Evolutionary conservation across 2,797 vertebrate genomes (phyloP).

Genomic region (Sphenopsis melanotis): DNA sequence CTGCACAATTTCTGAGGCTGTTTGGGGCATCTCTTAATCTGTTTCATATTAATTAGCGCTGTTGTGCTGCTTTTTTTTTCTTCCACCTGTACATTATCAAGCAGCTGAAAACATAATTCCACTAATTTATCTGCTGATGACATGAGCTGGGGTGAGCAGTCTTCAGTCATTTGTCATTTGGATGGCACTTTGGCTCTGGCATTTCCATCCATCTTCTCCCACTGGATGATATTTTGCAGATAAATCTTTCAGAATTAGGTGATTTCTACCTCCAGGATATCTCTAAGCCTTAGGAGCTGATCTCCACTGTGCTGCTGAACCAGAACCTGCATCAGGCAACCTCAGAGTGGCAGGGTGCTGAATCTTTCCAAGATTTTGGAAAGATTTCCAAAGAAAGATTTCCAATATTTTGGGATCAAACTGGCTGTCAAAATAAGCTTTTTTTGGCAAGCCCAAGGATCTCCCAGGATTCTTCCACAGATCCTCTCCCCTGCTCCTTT

Average conservation of each 20-base stretch:
- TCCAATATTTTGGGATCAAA: background rate
- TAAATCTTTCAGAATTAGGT: background rate
- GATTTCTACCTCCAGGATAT: background rate
- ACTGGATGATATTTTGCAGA: background rate
- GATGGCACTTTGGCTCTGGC: background rate
- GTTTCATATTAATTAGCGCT: background rate
- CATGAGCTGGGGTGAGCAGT: background rate
- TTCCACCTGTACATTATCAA: background rate
- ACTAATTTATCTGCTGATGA: background rate
- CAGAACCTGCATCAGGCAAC: background rate
- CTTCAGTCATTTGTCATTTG: background rate
- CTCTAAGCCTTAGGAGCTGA: background rate
- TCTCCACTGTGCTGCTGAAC: background rate
- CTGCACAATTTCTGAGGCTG: background rate
- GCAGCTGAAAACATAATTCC: conserved; percentile 5
- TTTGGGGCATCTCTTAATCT: background rate
- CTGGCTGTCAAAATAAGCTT: background rate
- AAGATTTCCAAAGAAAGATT: background rate
- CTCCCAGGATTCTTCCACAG: rapidly evolving
- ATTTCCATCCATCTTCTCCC: background rate
- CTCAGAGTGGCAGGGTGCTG: background rate
- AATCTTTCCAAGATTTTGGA: background rate
- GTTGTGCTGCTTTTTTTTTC: background rate
- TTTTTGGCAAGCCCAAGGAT: background rate
- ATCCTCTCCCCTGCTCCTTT: background rate